Percentiles rank a stretch among this genome's conserved stretches.
phyloP scores from a whole-genome alignment of 2,113 vertebrate species.

The Microtus ochrogaster region DNA sequence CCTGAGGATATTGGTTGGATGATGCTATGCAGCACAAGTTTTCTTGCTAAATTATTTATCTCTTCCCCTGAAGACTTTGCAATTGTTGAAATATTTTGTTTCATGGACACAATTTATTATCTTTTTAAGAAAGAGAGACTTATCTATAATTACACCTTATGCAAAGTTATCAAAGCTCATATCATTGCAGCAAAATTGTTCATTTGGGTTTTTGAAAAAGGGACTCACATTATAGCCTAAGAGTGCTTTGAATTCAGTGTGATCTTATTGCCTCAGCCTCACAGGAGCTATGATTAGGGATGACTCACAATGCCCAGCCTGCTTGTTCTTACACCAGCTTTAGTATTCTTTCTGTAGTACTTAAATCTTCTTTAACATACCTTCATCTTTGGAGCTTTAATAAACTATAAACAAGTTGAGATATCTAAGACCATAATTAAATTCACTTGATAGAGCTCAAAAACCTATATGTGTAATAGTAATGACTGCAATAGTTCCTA shows the following conservation, averaged over 20 bases:
- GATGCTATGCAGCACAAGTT: neutral
- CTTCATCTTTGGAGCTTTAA: neutral
- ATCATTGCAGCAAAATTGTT: neutral
- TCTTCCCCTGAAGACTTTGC: neutral
- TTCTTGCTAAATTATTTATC: neutral
- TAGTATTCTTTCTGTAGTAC: neutral
- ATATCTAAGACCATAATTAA: neutral
- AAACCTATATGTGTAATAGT: neutral
- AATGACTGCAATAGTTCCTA: neutral
- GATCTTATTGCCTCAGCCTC: neutral
- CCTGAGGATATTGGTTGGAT: neutral
- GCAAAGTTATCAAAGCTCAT: neutral
- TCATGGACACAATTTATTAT: neutral
- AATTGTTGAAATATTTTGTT: neutral
- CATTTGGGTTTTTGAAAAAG: neutral
- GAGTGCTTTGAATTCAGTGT: neutral
- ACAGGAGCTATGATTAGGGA: neutral
- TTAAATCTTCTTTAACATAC: neutral
- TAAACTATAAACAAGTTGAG: neutral
- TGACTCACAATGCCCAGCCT: neutral
- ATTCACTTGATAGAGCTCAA: neutral
- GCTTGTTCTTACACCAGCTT: neutral
- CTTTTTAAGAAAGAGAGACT: neutral
- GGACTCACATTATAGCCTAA: neutral
- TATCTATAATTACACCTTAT: neutral